Conservation (phyloP, 2,797 vertebrate genomes). For the Pseudocheirus occidentalis region DNA sequence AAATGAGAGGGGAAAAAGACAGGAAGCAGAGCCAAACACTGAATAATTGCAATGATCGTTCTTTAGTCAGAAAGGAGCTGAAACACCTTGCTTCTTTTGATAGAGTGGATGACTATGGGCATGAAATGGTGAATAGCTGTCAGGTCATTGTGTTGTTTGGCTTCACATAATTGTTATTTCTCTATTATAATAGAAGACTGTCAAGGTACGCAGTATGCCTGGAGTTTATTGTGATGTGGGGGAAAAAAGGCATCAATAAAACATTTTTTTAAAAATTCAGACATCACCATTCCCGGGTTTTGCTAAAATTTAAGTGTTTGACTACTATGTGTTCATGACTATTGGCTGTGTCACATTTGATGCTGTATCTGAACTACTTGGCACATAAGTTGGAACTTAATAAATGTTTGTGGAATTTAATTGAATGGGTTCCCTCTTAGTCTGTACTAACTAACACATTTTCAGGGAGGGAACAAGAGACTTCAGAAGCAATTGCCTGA, state of each 20-base stretch:
- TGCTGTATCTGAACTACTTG: background rate
- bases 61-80: background rate
- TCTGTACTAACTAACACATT: background rate
- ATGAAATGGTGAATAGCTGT: background rate
- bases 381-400: background rate
- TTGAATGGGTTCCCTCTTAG: background rate
- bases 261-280: background rate
- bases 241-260: background rate
- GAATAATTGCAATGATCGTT: background rate
- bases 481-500: background rate
- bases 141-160: background rate
- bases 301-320: background rate
- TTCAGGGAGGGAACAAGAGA: background rate
- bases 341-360: background rate
- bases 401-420: slow-evolving; percentile 13
- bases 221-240: background rate
- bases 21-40: background rate
- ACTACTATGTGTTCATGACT: background rate
- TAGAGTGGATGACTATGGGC: background rate
- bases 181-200: background rate
- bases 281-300: background rate
- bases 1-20: background rate
- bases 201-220: background rate
- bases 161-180: background rate
- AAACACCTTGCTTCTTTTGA: background rate